Evolutionary conservation across 2,888 invertebrate genomes (phyloP).

Genomic region (Baronia brevicornis): DNA sequence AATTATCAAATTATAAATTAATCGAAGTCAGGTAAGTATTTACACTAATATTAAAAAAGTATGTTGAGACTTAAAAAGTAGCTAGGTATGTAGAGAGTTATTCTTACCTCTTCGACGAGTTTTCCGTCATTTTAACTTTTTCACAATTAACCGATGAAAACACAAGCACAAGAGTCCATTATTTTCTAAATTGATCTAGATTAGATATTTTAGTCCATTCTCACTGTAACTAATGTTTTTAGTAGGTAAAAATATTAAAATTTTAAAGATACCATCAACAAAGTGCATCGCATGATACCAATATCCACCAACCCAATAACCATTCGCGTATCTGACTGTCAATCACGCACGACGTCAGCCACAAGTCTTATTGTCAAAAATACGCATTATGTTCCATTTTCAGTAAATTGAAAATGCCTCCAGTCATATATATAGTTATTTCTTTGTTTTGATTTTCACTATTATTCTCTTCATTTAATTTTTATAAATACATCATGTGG

Average conservation of each 20-base stretch:
- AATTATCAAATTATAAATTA: slow-evolving; percentile 4
- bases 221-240: slow-evolving; percentile 7
- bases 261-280: slow-evolving; percentile 11
- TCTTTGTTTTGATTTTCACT: too few species aligned
- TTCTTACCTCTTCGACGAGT: slow-evolving; percentile 67
- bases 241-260: slow-evolving; percentile 4
- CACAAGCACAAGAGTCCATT: slow-evolving; percentile 42
- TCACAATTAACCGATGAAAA: slow-evolving; percentile 33
- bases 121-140: slow-evolving; percentile 60
- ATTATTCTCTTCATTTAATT: too few species aligned
- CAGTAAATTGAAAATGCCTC: neutral
- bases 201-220: slow-evolving; percentile 21
- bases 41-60: neutral
- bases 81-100: slow-evolving; percentile 18
- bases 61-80: slow-evolving; percentile 14
- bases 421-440: too few species aligned
- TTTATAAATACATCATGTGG: too few species aligned
- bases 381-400: slow-evolving; percentile 19
- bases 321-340: slow-evolving; percentile 21
- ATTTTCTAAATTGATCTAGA: slow-evolving; percentile 24
- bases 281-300: slow-evolving; percentile 25
- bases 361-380: slow-evolving; percentile 16
- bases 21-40: slow-evolving; percentile 13
- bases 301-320: too few species aligned
- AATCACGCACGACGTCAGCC: slow-evolving; percentile 11